Conservation (phyloP, 2,888 invertebrate species). For the Electrophaes corylata region DNA sequence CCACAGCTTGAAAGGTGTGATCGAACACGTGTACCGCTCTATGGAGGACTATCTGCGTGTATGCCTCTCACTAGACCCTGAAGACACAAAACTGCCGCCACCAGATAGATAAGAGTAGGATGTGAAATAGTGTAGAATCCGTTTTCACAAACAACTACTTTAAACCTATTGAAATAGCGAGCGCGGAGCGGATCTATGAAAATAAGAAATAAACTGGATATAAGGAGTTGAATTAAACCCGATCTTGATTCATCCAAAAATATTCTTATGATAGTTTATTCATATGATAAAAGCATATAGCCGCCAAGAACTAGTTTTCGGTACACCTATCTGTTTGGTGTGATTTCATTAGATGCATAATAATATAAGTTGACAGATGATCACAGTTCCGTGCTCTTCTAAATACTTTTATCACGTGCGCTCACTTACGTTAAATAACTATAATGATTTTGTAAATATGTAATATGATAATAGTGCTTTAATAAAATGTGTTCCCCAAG, state of each 20-base stretch:
- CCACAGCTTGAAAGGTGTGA: slow-evolving; percentile 92
- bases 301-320: neutral
- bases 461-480: slow-evolving; percentile 79
- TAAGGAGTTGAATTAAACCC: neutral
- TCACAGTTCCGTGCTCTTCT: neutral
- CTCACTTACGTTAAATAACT: slow-evolving; percentile 33
- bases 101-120: slow-evolving; percentile 78
- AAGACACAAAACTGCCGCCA: slow-evolving; percentile 87
- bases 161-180: neutral
- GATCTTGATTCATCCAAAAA: neutral
- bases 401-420: neutral
- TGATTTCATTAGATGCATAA: neutral
- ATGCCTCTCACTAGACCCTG: slow-evolving; percentile 94
- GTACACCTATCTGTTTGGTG: neutral
- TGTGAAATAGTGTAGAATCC: slow-evolving; percentile 19
- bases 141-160: neutral
- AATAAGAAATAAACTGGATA: no score
- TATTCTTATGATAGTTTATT: no score
- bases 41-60: slow-evolving; percentile 97
- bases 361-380: neutral
- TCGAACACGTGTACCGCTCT: slow-evolving; percentile 95
- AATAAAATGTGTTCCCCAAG: slow-evolving; percentile 77
- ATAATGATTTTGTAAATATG: slow-evolving; percentile 76
- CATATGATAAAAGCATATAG: neutral
- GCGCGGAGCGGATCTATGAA: neutral